These are phyloP conservation scores for Arion vulgaris DNA, from an alignment of 1,140 invertebrate species.

Conservation along the genomic window DNA sequence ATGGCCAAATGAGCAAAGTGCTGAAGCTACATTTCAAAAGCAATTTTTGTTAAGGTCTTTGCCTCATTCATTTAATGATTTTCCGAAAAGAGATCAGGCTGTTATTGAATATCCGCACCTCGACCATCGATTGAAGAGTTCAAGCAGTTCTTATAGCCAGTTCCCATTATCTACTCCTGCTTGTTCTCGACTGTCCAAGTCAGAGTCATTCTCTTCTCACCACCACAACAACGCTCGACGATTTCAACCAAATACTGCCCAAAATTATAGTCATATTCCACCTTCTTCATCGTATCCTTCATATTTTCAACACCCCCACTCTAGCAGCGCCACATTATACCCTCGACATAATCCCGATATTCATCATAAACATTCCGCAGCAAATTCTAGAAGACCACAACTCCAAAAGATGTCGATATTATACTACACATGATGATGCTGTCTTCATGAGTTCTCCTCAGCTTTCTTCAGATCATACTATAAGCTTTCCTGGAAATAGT, in stretches of 20 bases:
- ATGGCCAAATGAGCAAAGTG: constrained; percentile 13
- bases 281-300: neutral
- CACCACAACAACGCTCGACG: neutral
- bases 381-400: too few relatives aligned
- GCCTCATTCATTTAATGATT: neutral
- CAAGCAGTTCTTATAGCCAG: neutral
- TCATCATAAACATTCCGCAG: too few relatives aligned
- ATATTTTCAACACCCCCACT: neutral
- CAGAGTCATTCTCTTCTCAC: constrained; percentile 22
- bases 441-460: neutral
- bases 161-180: too few relatives aligned
- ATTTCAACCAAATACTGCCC: neutral
- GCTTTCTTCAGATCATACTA: neutral
- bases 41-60: constrained; percentile 1
- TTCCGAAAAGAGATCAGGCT: neutral
- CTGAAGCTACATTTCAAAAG: neutral
- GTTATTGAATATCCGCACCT: neutral
- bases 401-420: neutral
- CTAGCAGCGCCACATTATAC: too few relatives aligned
- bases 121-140: neutral
- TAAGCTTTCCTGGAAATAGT: neutral
- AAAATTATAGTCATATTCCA: neutral
- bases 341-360: too few relatives aligned
- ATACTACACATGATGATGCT: neutral
- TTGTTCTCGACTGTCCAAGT: too few relatives aligned